Base-by-base conservation (phyloP, 2,888 invertebrate species). In the Andrena dorsata region DNA sequence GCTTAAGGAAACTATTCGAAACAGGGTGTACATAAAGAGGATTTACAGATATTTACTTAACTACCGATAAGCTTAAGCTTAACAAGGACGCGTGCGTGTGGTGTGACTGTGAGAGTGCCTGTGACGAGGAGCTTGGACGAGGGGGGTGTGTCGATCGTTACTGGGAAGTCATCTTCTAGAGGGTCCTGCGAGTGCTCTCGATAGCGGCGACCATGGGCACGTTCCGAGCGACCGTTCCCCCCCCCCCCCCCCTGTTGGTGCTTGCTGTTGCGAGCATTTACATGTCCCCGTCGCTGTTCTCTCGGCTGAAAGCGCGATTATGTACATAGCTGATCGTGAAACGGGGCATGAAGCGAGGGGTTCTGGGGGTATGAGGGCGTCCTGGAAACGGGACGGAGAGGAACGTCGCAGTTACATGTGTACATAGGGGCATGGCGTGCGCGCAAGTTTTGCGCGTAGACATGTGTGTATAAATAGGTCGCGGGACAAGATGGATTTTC, bases 21-120 rank as follows among this genome's bases (percentile, higher is more conserved):
- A 93, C 93, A 93, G 93, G 93, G 94, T 93, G 93, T 93, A 93
- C 87, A 93, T 92, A 93, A 87, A 92, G 87, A 92, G 88, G 90
- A 80, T 91, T 90, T 91, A 93, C 88, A 92, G 65, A 92, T 93
- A 93, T 93, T 93, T 94, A 93, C 93, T 93, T 94, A 93, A 94
- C 92, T 93, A 93, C 83, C 86, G 88, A 89, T 92, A 92, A 91
- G 91, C 83, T 87, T 85, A 82, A 84, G 80, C 80, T 80, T 80
- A 80, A 80, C 71, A 53, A 63, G 74, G n/a, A 66, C 81, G 86
- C 65, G 80, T 80, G 86, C 70, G 71, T 72, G 76, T 69, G 72
- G 86, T 68, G 80, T 80, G 86, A 68, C 69, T 72, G 76, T 64
- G 70, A 86, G 78, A 77, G 69, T 82, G 86, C 76, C 73, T 76